These are phyloP conservation scores for Macaria notata DNA, from an alignment of 2,888 invertebrate genomes.

Conservation along the genomic window DNA sequence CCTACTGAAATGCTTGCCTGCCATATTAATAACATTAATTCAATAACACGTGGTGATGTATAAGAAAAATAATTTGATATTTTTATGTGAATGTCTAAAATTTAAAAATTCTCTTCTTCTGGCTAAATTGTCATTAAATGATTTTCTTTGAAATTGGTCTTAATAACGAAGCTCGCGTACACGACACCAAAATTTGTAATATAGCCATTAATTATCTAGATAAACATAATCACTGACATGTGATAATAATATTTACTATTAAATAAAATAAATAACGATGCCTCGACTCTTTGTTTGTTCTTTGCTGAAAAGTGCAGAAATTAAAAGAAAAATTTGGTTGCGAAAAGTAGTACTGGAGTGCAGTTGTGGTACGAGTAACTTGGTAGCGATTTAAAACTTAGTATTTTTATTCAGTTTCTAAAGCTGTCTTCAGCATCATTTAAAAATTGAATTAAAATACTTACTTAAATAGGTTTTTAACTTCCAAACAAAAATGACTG, in stretches of 20 bases:
- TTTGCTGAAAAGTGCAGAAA: constrained; percentile 19
- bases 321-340: neutral
- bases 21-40: too few species aligned
- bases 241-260: constrained; percentile 51
- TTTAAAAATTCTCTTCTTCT: too few species aligned
- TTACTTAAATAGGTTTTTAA: too few species aligned
- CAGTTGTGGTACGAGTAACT: neutral
- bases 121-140: too few species aligned
- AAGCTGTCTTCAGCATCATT: too few species aligned
- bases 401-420: too few species aligned
- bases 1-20: too few species aligned
- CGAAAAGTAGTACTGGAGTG: neutral
- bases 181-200: constrained; percentile 36
- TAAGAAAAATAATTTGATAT: too few species aligned
- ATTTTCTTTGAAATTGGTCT: neutral
- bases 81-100: too few species aligned
- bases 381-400: neutral
- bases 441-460: too few species aligned
- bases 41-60: too few species aligned
- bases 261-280: constrained; percentile 23
- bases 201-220: constrained; percentile 47
- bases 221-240: constrained; percentile 59
- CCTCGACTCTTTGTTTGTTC: constrained; percentile 24
- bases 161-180: constrained; percentile 10
- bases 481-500: too few species aligned